Evolutionary conservation across 2,888 invertebrate species (phyloP), one percentile per base, ranked within the genome.

Genomic region (Gymnosoma rotundatum): DNA sequence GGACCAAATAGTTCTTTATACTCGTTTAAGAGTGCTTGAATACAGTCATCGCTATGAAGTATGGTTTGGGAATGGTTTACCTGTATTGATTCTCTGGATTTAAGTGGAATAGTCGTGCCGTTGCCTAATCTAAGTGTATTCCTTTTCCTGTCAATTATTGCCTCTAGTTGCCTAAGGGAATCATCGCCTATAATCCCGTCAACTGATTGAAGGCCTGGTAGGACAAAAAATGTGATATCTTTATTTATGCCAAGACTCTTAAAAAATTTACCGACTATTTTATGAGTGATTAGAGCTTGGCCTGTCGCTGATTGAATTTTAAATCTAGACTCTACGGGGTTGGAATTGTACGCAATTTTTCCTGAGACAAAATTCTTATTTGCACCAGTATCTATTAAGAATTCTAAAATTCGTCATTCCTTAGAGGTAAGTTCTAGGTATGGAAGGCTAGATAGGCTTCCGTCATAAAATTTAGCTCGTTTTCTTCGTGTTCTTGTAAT

Each of bases 381-480:
- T 3, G 75, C 64, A 18, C 75, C 66, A 9, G 66, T 75, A 16
- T 72, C 63, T n/a, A 58, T 38, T 14, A 86, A 25, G 14, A 82
- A 86, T 64, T 86, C 63, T 36, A 85, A 50, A 4, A 58, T 63
- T 36, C 58, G 20, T 18, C 64, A 78, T 20, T 84, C 52, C 32
- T 63, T 61, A 0, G 21, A 42, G 5, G 14, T 3, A 52, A 85
- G 58, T 12, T 83, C 82, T 80, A 86, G 25, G 32, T 80, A 79
- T 50, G 76, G 74, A 42, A 83, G 14, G 54, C 83, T 81, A 64
- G 78, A 86, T 52, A 79, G 86, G 78, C 78, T n/a, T 48, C 67
- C 6, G 25, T 83, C 80, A 78, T 83, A 83, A 85, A 85, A 86
- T 85, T 83, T 73, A 83, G n/a, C 52, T 85, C 75, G 8, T 54